Evolutionary conservation across 2,797 vertebrate species (phyloP).

Genomic region (Novumbra hubbsi): DNA sequence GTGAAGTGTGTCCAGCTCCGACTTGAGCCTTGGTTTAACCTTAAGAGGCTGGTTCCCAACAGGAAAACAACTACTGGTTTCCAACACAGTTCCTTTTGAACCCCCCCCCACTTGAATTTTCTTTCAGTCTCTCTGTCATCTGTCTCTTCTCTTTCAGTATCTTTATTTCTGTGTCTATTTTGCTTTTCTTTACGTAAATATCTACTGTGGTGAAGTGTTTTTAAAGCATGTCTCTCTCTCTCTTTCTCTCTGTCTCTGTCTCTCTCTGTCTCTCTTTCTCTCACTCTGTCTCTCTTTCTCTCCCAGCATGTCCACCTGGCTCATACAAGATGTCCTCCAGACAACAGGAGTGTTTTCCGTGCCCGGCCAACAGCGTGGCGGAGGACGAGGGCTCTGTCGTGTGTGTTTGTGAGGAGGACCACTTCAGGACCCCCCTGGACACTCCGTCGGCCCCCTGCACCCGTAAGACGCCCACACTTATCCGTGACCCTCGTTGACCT

Average conservation of each 20-base stretch:
- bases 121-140: too few relatives aligned
- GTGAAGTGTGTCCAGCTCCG: slow-evolving; percentile 23
- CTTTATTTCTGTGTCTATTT: neutral
- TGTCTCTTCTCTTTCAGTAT: too few relatives aligned
- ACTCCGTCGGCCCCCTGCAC: slow-evolving; percentile 89
- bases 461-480: slow-evolving; percentile 67
- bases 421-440: slow-evolving; percentile 87
- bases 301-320: slow-evolving; percentile 85
- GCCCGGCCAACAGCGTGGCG: slow-evolving; percentile 88
- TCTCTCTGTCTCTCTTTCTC: neutral
- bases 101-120: neutral
- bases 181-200: neutral
- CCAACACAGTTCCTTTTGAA: neutral
- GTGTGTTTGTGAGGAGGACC: slow-evolving; percentile 87
- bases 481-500: too few relatives aligned
- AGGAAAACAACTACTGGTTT: neutral
- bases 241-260: slow-evolving; percentile 16
- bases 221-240: neutral
- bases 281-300: slow-evolving; percentile 9
- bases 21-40: slow-evolving; percentile 11
- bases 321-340: slow-evolving; percentile 91
- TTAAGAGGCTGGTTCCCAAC: neutral
- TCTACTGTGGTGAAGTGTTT: neutral
- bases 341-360: slow-evolving; percentile 88
- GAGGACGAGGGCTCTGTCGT: slow-evolving; percentile 86